Conservation (phyloP, 2,113 vertebrate species). For the Antennarius striatus region DNA sequence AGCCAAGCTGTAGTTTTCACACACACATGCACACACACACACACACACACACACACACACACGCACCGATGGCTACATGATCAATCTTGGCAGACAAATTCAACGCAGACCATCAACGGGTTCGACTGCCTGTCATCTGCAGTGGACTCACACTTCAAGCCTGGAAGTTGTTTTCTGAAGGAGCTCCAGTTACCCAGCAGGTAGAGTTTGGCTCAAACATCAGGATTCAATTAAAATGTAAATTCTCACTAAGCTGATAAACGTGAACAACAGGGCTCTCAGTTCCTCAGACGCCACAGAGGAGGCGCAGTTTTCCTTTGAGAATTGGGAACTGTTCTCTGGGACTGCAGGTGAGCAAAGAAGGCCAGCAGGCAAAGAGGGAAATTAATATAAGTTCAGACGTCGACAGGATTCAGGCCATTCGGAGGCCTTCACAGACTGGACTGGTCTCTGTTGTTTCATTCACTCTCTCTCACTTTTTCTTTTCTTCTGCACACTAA, state of each 20-base stretch:
- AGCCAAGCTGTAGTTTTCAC: constrained; percentile 37
- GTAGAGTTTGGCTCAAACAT: constrained; percentile 57
- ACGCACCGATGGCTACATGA: constrained; percentile 10
- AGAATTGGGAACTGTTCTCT: constrained; percentile 15
- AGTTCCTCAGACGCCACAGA: constrained; percentile 41
- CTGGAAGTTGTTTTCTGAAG: constrained; percentile 58
- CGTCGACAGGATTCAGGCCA: constrained; percentile 25
- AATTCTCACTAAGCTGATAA: constrained; percentile 69
- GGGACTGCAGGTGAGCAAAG: constrained; percentile 42
- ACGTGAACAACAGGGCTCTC: constrained; percentile 44
- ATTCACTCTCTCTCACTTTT: constrained; percentile 7
- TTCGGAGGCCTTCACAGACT: constrained; percentile 28
- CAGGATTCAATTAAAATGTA: constrained; percentile 77
- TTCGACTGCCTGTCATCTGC: constrained; percentile 71
- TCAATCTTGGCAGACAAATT: constrained; percentile 57
- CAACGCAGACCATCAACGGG: constrained; percentile 58
- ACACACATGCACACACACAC: constrained; percentile 13
- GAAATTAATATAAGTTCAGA: constrained; percentile 46
- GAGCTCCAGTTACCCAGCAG: constrained; percentile 56
- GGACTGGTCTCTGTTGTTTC: constrained; percentile 24
- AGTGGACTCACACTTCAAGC: constrained; percentile 53
- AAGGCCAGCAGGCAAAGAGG: constrained; percentile 23
- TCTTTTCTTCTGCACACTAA: constrained; percentile 6
- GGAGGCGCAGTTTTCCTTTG: constrained; percentile 34
- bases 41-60: constrained; percentile 6